Base-by-base conservation (phyloP, 2,888 invertebrate genomes). In the Galerucella calmariensis region DNA sequence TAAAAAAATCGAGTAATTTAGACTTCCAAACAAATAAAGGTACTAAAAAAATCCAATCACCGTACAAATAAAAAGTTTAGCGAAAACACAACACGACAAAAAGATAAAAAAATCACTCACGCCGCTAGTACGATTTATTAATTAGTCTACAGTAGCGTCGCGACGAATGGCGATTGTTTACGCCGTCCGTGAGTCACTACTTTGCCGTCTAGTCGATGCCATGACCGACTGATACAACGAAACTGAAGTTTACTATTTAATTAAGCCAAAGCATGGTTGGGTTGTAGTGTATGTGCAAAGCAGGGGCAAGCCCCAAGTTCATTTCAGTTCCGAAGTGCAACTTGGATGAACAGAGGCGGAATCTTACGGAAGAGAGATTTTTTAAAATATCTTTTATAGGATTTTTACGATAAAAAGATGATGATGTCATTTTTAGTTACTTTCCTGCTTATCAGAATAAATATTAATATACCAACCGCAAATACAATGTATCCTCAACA, bases 291-390 rank as follows among this genome's bases (percentile, higher is more conserved):
- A 58, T 12, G 61, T 59, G 41, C 46, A 61, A 58, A 59, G 67
- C 56, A 71, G 72, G 66, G 69, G 73, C 68, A 68, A 51, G 67
- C 63, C 69, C 67, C 69, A 75, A 73, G 78, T 78, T 78, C 80
- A 79, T 77, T 78, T 79, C 62, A 78, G 46, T 65, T 79, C 75
- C 78, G 80, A 73, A 79, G 66, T 77, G 78, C 77, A 72, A 73
- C 77, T 79, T 80, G 51, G 12, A 58, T 35, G 27, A 46, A 41
- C 69, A 76, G 74, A 70, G 73, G 6, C 73, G 71, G 69, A 71
- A 27, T 68, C 69, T 67, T 24, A 51, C 0, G 58, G 35, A 35
- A 35, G 5, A 35, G 2, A 35, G 2, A 4, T 35, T 35, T 35
- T 35, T 35, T 35, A n/a, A 27, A 27, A 27, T 27, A 27, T 27